Conservation (phyloP, 1,140 invertebrate genomes). For the Drosophila prosaltans region DNA sequence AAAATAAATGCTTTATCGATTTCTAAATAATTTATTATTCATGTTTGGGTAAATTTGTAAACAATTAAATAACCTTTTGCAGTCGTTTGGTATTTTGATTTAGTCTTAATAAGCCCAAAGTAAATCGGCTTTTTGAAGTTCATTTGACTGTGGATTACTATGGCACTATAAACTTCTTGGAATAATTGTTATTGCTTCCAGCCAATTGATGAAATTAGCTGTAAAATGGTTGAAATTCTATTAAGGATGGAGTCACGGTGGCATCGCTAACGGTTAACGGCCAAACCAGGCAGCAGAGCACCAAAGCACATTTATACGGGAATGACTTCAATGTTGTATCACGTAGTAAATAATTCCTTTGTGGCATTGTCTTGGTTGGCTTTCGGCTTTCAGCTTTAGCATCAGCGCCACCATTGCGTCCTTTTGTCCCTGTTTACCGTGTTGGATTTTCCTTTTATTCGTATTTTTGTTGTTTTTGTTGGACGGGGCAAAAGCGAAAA, state of each 20-base stretch:
- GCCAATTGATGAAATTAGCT: too few species aligned
- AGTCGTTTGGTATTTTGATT: too few species aligned
- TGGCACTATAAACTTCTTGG: too few species aligned
- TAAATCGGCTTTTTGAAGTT: too few species aligned
- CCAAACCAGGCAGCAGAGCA: constrained; percentile 45
- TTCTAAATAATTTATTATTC: too few species aligned
- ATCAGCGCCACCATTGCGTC: constrained; percentile 2
- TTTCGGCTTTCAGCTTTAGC: constrained; percentile 63
- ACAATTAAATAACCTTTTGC: too few species aligned
- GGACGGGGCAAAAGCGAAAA: constrained; percentile 34
- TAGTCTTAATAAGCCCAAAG: too few species aligned
- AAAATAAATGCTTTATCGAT: too few species aligned
- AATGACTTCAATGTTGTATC: constrained; percentile 79
- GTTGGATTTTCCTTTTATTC: constrained; percentile 21
- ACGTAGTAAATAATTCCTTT: constrained; percentile 82
- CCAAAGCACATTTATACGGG: constrained; percentile 73
- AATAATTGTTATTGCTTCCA: too few species aligned
- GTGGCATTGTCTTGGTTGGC: constrained; percentile 78
- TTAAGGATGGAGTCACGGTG: background rate
- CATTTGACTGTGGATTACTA: too few species aligned
- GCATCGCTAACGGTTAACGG: constrained; percentile 22
- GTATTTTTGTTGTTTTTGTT: background rate
- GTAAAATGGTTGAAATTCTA: background rate
- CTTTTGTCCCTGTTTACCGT: constrained; percentile 45
- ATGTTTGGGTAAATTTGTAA: too few species aligned